These are phyloP conservation scores for Meliscaeva auricollis DNA, from an alignment of 2,888 invertebrate genomes.

Conservation along the genomic window DNA sequence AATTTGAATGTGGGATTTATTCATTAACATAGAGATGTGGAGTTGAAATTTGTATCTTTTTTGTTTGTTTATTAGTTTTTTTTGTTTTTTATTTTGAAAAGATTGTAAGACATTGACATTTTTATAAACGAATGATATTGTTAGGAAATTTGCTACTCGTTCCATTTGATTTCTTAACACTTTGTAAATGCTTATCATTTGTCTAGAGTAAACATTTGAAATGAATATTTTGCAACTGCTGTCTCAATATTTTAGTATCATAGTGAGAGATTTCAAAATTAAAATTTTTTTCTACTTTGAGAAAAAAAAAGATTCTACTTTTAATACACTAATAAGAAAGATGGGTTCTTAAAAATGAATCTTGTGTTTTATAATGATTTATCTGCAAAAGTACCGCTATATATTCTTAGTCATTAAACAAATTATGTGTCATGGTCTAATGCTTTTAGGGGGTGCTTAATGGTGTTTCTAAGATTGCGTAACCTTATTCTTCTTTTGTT, in stretches of 20 bases:
- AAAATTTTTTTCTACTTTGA: too few relatives aligned
- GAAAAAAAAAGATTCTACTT: too few relatives aligned
- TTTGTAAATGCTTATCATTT: not conserved
- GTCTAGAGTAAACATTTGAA: conserved; percentile 1
- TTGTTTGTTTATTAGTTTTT: too few relatives aligned
- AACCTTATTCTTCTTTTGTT: not conserved
- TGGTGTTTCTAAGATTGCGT: not conserved
- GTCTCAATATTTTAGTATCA: not conserved
- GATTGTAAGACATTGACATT: conserved; percentile 43
- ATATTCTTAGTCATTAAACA: conserved; percentile 23
- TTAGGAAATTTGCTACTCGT: conserved; percentile 36
- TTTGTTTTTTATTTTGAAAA: conserved; percentile 26
- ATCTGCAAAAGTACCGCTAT: not conserved
- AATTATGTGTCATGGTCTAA: conserved; percentile 47
- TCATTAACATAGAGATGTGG: conserved; percentile 59
- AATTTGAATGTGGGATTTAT: conserved; percentile 21
- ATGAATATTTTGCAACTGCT: not conserved
- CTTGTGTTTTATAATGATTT: conserved; percentile 3
- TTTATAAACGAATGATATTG: not conserved
- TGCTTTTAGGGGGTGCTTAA: conserved; percentile 26
- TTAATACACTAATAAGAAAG: not conserved
- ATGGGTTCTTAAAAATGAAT: not conserved
- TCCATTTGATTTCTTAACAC: not conserved
- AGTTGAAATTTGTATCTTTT: conserved; percentile 20
- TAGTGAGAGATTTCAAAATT: too few relatives aligned